A percentile compares a stretch with the other conserved stretches of the same genome.
These are phyloP conservation scores for Clistopyga incitator DNA, from an alignment of 2,888 invertebrate species.

Conservation along the genomic window DNA sequence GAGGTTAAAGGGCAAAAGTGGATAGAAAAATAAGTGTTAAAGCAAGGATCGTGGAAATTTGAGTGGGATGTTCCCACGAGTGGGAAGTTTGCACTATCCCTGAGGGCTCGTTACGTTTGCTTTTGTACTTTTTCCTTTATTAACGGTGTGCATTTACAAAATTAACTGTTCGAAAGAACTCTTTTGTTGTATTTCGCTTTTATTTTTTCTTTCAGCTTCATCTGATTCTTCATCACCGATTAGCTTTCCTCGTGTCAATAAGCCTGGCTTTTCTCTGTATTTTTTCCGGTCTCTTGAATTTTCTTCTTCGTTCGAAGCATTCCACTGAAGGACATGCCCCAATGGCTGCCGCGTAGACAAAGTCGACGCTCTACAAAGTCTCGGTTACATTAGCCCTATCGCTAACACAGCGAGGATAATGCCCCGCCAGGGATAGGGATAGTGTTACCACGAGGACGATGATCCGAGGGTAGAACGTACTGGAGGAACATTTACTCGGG, in stretches of 20 bases:
- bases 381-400: constrained; percentile 49
- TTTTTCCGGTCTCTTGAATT: background rate
- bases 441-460: constrained; percentile 48
- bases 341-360: background rate
- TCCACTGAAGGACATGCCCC: constrained; percentile 7
- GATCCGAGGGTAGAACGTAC: constrained; percentile 45
- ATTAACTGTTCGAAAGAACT: background rate
- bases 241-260: background rate
- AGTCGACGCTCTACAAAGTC: constrained; percentile 29
- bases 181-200: background rate
- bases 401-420: constrained; percentile 43
- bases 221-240: background rate
- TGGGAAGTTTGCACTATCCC: background rate
- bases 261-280: background rate
- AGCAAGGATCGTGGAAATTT: background rate
- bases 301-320: background rate
- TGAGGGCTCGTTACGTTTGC: background rate
- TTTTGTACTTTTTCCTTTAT: constrained; percentile 17
- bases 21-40: constrained; percentile 41
- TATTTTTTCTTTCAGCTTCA: background rate
- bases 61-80: background rate
- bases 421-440: constrained; percentile 36
- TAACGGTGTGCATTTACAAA: background rate
- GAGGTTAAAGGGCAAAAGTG: constrained; percentile 52
- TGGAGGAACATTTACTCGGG: constrained; percentile 34